Conservation (phyloP, 1,140 invertebrate genomes). For the Agrypnia vestita region DNA sequence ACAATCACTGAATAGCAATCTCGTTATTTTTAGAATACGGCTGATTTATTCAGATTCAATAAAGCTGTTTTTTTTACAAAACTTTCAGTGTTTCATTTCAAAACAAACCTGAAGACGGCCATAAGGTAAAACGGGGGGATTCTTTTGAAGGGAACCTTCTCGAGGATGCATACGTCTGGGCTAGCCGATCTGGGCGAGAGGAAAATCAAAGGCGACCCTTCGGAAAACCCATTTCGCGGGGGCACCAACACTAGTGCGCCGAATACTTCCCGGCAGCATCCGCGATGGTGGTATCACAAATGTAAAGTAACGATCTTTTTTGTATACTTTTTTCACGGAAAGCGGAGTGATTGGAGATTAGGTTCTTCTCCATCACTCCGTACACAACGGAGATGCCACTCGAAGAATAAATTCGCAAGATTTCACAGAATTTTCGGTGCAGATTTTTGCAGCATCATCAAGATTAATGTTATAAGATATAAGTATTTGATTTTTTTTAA, state of each 20-base stretch:
- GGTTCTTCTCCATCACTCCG: not conserved
- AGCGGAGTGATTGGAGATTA: constrained; percentile 43
- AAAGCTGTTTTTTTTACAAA: too few relatives aligned
- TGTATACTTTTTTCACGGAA: constrained; percentile 45
- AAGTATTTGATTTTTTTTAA: too few relatives aligned
- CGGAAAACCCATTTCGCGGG: constrained; percentile 46
- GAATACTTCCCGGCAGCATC: not conserved
- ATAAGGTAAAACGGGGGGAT: not conserved
- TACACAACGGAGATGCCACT: too few relatives aligned
- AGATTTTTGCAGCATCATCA: too few relatives aligned
- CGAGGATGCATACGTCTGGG: constrained; percentile 14
- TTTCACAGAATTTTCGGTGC: too few relatives aligned
- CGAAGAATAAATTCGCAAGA: too few relatives aligned
- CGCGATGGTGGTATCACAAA: constrained; percentile 47
- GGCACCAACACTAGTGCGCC: constrained; percentile 24
- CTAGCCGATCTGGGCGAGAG: not conserved
- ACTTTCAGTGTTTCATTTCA: too few relatives aligned
- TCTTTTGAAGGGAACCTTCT: constrained; percentile 28
- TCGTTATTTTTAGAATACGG: too few relatives aligned
- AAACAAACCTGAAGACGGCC: constrained; percentile 24
- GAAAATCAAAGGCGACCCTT: constrained; percentile 38
- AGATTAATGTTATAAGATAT: too few relatives aligned
- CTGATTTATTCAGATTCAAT: too few relatives aligned
- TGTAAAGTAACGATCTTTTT: constrained; percentile 56
- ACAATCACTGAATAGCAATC: too few relatives aligned